Evolutionary conservation across 2,797 vertebrate genomes (phyloP).

Genomic region (Paratrypauchen microcephalus): DNA sequence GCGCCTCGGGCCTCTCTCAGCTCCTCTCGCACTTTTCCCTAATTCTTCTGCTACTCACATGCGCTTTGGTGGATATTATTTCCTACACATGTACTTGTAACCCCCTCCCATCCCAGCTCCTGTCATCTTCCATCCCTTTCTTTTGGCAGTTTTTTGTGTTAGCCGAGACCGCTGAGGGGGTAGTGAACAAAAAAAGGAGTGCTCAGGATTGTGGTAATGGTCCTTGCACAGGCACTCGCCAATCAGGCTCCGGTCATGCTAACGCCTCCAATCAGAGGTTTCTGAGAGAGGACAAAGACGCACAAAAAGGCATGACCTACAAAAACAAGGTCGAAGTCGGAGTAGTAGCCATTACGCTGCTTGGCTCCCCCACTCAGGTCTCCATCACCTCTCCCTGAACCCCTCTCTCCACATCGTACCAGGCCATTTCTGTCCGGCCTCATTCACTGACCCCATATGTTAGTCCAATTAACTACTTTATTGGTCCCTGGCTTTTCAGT

Average conservation of each 20-base stretch:
- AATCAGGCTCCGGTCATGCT: conserved; percentile 60
- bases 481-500: conserved; percentile 58
- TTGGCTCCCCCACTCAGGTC: conserved; percentile 42
- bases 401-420: conserved; percentile 44
- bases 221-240: conserved; percentile 47
- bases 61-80: conserved; percentile 48
- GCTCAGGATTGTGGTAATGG: conserved; percentile 54
- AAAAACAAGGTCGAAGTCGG: conserved; percentile 46
- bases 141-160: conserved; percentile 42
- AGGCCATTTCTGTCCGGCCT: conserved; percentile 44
- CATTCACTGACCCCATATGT: conserved; percentile 55
- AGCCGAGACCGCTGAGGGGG: conserved; percentile 34
- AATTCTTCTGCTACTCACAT: conserved; percentile 31
- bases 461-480: conserved; percentile 59
- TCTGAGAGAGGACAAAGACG: conserved; percentile 46
- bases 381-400: conserved; percentile 42
- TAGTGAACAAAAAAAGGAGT: conserved; percentile 30
- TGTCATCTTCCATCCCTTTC: conserved; percentile 36
- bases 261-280: conserved; percentile 67
- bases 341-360: conserved; percentile 40
- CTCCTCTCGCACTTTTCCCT: conserved; percentile 51
- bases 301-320: conserved; percentile 39
- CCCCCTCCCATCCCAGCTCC: conserved; percentile 8
- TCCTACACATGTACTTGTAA: conserved; percentile 44
- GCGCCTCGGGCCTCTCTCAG: conserved; percentile 75